Base-by-base conservation (phyloP, 2,113 vertebrate genomes). In the Rhodinocichla rosea region DNA sequence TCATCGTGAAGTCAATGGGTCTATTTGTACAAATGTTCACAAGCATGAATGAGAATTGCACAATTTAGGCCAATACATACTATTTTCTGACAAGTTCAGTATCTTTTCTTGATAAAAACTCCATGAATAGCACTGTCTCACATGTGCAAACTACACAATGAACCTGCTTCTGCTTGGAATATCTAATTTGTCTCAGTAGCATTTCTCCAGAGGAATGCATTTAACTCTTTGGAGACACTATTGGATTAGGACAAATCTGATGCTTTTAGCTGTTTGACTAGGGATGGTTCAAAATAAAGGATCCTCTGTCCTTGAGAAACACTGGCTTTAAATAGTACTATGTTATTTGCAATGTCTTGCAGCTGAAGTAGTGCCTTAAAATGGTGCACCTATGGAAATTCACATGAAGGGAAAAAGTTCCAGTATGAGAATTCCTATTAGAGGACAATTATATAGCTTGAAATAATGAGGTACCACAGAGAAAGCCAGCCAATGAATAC, bases 21-120 rank as follows among this genome's bases (percentile, higher is more conserved):
- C 79, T 89, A 78, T 96, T 95, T 81, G 92, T 92, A 79, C 65
- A 93, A 95, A 87, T 73, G 62, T 92, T 96, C 90, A 86, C 79
- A 89, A 96, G 87, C 62, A 76, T 85, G 95, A 96, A 94, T 83
- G 64, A 94, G 84, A 92, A 93, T 83, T 82, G 60, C 65, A 87
- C 71, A 49, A 59, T 90, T 65, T 79, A 89, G 70, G 63, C 94
- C 65, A 44, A 89, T 69, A 90, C 67, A 74, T 82, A 68, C 65
- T 85, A 68, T 94, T 77, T 95, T 92, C 73, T 96, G 74, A 94
- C 67, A 87, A 90, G 24, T 95, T 92, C 53, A 76, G 74, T 87
- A 91, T 83, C 68, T 82, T 69, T 74, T 62, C 60, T 87, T 81
- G 92, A 92, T 87, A 96, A 74, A 96, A 93, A 69, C 76, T 83